Evolutionary conservation across 2,797 vertebrate species (phyloP).

Genomic region (Pseudopleuronectes americanus): DNA sequence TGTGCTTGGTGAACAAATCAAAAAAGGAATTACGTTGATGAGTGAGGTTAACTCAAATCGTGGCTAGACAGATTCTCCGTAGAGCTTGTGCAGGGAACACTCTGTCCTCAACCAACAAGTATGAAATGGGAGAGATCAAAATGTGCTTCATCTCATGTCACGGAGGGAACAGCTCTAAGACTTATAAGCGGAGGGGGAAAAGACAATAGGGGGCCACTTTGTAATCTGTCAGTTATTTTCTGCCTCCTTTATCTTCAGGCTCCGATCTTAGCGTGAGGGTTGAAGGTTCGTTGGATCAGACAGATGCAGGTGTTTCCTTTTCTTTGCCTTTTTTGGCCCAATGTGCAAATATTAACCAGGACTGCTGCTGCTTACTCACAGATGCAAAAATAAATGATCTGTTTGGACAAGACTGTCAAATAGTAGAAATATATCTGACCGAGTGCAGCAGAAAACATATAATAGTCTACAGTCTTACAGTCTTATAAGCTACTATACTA

Average conservation of each 20-base stretch:
- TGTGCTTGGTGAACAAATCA: not conserved
- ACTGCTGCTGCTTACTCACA: not conserved
- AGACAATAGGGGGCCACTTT: constrained; percentile 41
- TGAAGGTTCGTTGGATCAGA: constrained; percentile 20
- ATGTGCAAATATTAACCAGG: constrained; percentile 8
- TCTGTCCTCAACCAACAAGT: constrained; percentile 25
- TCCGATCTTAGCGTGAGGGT: constrained; percentile 30
- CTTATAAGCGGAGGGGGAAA: constrained; percentile 56
- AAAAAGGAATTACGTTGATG: not conserved
- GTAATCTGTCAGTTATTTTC: constrained; percentile 38
- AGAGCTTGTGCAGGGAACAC: constrained; percentile 39
- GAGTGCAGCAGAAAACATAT: not conserved
- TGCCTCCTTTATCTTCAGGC: constrained; percentile 25
- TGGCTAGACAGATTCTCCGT: not conserved
- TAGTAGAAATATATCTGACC: not conserved
- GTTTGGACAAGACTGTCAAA: not conserved
- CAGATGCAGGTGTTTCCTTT: constrained; percentile 25
- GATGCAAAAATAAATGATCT: not conserved
- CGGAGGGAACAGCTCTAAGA: constrained; percentile 48
- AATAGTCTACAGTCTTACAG: not conserved
- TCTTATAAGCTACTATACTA: not conserved
- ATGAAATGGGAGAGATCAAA: constrained; percentile 44
- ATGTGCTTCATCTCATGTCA: constrained; percentile 33
- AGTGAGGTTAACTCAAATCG: no score
- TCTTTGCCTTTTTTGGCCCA: constrained; percentile 3